A percentile compares a stretch with the other conserved stretches of the same genome.
Evolutionary conservation across 2,797 vertebrate genomes (phyloP).

Genomic region (Streptopelia turtur): DNA sequence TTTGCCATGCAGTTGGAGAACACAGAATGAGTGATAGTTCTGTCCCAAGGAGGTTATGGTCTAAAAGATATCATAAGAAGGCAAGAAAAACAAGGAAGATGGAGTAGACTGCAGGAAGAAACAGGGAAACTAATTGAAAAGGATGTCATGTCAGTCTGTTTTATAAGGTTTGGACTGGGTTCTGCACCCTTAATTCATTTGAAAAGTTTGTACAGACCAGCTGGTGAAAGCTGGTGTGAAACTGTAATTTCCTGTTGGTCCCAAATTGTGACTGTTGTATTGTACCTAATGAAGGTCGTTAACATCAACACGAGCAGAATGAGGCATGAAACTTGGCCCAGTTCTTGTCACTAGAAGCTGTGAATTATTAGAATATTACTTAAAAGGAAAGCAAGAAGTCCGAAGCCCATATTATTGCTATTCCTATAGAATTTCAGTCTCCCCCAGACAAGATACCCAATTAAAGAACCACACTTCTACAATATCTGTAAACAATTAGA

Average conservation of each 20-base stretch:
- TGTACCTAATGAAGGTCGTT: not conserved
- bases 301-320: not conserved
- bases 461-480: not conserved
- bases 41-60: not conserved
- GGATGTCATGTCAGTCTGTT: not conserved
- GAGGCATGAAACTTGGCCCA: not conserved
- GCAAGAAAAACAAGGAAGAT: not conserved
- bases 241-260: not conserved
- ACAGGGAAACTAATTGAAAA: not conserved
- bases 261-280: not conserved
- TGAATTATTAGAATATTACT: not conserved
- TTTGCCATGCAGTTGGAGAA: not conserved
- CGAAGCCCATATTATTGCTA: not conserved
- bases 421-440: not conserved
- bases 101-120: not conserved
- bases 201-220: not conserved
- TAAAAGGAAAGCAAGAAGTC: not conserved
- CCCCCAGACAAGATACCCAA: not conserved
- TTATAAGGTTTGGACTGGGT: not conserved
- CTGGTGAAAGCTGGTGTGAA: not conserved
- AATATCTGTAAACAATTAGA: slow-evolving; percentile 45
- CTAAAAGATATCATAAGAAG: not conserved
- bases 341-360: not conserved
- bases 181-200: not conserved
- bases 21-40: not conserved